Base-by-base conservation (phyloP, 1,140 invertebrate genomes). In the Drosophila orosa region DNA sequence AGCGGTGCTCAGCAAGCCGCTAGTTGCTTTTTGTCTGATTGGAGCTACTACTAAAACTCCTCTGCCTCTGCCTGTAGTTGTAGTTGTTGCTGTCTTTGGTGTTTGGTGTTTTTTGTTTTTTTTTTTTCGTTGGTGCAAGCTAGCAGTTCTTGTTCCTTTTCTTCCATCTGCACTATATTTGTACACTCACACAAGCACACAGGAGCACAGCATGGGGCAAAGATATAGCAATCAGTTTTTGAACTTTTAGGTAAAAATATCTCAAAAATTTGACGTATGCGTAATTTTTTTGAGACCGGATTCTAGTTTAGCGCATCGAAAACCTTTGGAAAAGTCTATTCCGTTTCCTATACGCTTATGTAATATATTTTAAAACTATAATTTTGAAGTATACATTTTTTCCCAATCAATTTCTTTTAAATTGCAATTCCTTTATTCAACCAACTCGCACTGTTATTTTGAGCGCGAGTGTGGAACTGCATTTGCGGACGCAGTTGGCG, bases 121-220 rank as follows among this genome's bases (percentile, higher is more conserved):
- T 73, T 72, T 57, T 56, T 67, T 66, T 59, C 61, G 69, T 35
- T 72, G 74, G 47, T 61, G 68, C 65, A 74, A 25, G 44, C 47
- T 69, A 63, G 59, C 61, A 79, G 65, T 80, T 85, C 74, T 81
- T 86, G 68, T 78, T 86, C 58, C 63, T 74, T 66, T 73, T 31
- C 47, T 31, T 63, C 17, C 39, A 60, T 63, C 50, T 73, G 65
- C 80, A 83, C 65, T 48, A 50, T 39, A 57, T 76, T 74, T 67
- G 66, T 54, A 67, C 65, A 75, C 42, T 29, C 27, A 52, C 47
- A 56, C 29, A 39, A 24, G 39, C 44, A 60, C 5, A 10, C 47
- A 47, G 27, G 39, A 25, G 15, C 31, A 55, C 45, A 62, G 44
- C 15, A 17, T 12, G 5, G 48, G 40, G 1, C 45, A 63, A 42